Conservation (phyloP, 2,797 vertebrate genomes). For the Gouania willdenowi region DNA sequence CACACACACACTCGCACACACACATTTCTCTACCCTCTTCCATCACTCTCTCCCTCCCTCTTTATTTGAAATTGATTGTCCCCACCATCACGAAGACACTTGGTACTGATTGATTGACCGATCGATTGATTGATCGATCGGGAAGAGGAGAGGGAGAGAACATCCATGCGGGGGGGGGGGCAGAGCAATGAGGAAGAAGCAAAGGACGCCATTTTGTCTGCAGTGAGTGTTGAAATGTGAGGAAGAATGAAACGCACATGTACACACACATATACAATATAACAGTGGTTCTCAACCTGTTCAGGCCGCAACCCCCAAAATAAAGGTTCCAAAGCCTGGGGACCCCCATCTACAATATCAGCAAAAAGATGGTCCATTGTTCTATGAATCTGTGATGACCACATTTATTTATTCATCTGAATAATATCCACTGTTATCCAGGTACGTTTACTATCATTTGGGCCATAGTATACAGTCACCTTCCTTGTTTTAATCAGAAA, state of each 20-base stretch:
- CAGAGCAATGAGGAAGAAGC: slow-evolving; percentile 43
- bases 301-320: too few relatives aligned
- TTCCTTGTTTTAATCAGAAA: too few relatives aligned
- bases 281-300: too few relatives aligned
- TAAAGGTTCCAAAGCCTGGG: too few relatives aligned
- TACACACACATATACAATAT: too few relatives aligned
- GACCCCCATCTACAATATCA: too few relatives aligned
- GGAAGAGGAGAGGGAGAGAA: slow-evolving; percentile 74
- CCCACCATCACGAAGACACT: slow-evolving; percentile 87
- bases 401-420: too few relatives aligned
- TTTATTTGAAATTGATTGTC: slow-evolving; percentile 83
- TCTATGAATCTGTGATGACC: too few relatives aligned
- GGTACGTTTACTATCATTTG: too few relatives aligned
- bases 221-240: slow-evolving; percentile 15
- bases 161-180: slow-evolving; percentile 58
- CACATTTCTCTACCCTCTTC: slow-evolving; percentile 58
- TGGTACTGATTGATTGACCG: slow-evolving; percentile 84
- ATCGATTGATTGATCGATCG: slow-evolving; percentile 80
- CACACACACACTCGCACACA: slow-evolving; percentile 5
- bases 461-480: too few relatives aligned
- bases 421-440: too few relatives aligned
- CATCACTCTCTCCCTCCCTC: slow-evolving; percentile 44
- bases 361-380: too few relatives aligned
- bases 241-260: slow-evolving; percentile 10
- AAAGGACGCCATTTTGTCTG: slow-evolving; percentile 57